A percentile compares a stretch with the other conserved stretches of the same genome.
phyloP scores from a whole-genome alignment of 35 echinoderm and acorn worm genomes.

The Ophiothrix spiculata region DNA sequence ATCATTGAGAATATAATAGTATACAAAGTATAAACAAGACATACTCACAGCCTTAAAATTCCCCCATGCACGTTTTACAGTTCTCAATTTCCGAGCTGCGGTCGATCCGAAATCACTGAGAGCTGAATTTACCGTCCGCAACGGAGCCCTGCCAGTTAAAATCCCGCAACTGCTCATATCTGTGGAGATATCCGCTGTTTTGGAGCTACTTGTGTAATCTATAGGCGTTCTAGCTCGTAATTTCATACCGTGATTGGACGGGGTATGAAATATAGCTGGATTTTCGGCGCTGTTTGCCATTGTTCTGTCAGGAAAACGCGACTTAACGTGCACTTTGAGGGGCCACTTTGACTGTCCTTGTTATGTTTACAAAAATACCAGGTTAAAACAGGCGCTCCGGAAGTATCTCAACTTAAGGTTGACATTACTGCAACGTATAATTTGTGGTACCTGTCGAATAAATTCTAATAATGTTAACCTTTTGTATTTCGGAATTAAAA shows the following conservation, averaged over 20 bases:
- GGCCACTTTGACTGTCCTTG: too few relatives aligned
- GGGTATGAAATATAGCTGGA: not conserved
- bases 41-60: conserved; percentile 60
- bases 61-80: conserved; percentile 54
- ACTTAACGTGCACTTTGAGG: too few relatives aligned
- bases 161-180: not conserved
- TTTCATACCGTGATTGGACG: not conserved
- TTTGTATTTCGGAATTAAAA: too few relatives aligned
- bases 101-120: not conserved
- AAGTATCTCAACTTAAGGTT: too few relatives aligned
- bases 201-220: not conserved
- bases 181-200: not conserved
- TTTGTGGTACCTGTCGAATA: too few relatives aligned
- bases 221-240: not conserved
- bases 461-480: too few relatives aligned
- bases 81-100: conserved; percentile 39
- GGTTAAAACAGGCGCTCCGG: too few relatives aligned
- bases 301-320: too few relatives aligned
- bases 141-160: not conserved
- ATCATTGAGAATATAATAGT: not conserved
- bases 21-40: not conserved
- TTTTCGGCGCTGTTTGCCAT: not conserved
- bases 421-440: too few relatives aligned
- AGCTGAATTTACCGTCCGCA: not conserved
- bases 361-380: too few relatives aligned